Evolutionary conservation across 2,113 vertebrate genomes (phyloP).

Genomic region (Salminus brasiliensis): DNA sequence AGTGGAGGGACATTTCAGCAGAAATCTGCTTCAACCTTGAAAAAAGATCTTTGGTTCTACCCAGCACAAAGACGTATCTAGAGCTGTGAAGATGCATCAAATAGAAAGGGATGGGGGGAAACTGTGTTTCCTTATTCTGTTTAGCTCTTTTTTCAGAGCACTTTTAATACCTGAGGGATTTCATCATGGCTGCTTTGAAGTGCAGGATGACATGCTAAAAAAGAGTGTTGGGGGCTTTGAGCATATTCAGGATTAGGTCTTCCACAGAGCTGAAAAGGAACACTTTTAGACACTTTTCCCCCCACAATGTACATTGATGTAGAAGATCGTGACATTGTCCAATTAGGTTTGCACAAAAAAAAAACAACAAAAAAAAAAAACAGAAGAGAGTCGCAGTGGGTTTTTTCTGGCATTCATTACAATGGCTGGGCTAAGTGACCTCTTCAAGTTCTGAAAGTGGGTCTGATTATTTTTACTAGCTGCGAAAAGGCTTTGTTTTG

Average conservation of each 20-base stretch:
- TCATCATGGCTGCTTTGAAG: constrained; percentile 77
- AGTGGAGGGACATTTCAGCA: background rate
- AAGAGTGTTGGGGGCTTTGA: constrained; percentile 59
- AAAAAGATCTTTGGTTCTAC: background rate
- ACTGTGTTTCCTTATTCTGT: constrained; percentile 63
- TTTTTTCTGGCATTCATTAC: background rate
- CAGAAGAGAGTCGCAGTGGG: background rate
- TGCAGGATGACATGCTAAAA: constrained; percentile 70
- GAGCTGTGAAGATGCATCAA: constrained; percentile 13
- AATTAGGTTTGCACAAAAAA: background rate
- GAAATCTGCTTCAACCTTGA: constrained; percentile 10
- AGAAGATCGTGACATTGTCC: constrained; percentile 3
- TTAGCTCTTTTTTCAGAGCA: constrained; percentile 63
- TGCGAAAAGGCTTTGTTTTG: background rate
- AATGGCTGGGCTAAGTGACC: background rate
- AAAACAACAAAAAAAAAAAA: background rate
- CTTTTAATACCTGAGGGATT: constrained; percentile 74
- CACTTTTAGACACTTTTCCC: constrained; percentile 3
- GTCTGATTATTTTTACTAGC: background rate
- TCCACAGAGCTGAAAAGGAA: constrained; percentile 41
- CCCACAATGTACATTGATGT: background rate
- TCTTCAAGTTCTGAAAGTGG: background rate
- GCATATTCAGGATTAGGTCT: constrained; percentile 67
- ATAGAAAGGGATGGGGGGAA: constrained; percentile 1
- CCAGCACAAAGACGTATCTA: background rate